Evolutionary conservation across 1,140 invertebrate species (phyloP), one percentile per base, ranked within the genome.

Genomic region (Lepidostoma basale): DNA sequence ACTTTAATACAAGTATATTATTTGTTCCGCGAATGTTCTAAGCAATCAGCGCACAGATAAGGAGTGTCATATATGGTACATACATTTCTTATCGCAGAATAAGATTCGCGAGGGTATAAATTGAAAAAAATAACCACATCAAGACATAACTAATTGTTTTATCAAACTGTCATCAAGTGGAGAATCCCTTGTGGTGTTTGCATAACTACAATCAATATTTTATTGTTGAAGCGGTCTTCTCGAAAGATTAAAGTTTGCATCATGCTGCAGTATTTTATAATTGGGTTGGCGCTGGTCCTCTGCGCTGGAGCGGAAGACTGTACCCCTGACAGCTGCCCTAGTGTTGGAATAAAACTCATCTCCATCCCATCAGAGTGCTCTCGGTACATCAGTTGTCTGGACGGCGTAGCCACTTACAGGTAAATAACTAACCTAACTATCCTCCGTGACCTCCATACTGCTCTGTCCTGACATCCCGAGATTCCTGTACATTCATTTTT

Each of bases 391-490:
- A 36, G 26, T 5, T 68, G 66, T 36, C 4, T 52, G 3, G 26
- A 20, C 14, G 66, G 66, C 16, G n/a, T 52, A 36, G 10, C 66
- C 4, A 22, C 40, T 33, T 9, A 33, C 66, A 62, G 66, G 66
- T 68, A 52, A 36, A n/a, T n/a, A n/a, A n/a, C n/a, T n/a, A n/a
- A n/a, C n/a, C n/a, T n/a, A n/a, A n/a, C n/a, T n/a, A n/a, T n/a
- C n/a, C n/a, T n/a, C n/a, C n/a, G n/a, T n/a, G n/a, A n/a, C n/a
- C n/a, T n/a, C n/a, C n/a, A n/a, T n/a, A n/a, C n/a, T n/a, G n/a
- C n/a, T n/a, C n/a, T n/a, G n/a, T n/a, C n/a, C n/a, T n/a, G n/a
- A n/a, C n/a, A n/a, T n/a, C n/a, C n/a, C n/a, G n/a, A n/a, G n/a
- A n/a, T n/a, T n/a, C n/a, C n/a, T n/a, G n/a, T n/a, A n/a, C n/a